These are phyloP conservation scores for Hyperopisus bebe DNA, from an alignment of 2,113 vertebrate species.

Conservation along the genomic window DNA sequence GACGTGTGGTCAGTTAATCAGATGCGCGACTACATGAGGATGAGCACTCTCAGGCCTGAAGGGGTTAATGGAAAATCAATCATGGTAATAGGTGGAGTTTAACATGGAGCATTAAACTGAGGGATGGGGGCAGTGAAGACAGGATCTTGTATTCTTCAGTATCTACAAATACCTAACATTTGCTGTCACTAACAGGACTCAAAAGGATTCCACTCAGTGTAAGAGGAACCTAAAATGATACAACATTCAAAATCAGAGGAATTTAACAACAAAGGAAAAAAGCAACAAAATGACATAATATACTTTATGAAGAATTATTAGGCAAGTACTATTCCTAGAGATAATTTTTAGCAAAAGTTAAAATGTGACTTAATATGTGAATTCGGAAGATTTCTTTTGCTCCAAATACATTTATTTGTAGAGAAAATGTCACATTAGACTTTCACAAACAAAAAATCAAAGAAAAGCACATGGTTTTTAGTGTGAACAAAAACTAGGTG, in stretches of 20 bases:
- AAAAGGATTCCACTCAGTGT: slow-evolving; percentile 58
- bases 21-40: slow-evolving; percentile 42
- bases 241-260: slow-evolving; percentile 52
- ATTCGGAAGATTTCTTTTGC: not conserved
- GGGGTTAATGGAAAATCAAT: slow-evolving; percentile 71
- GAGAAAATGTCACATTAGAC: not conserved
- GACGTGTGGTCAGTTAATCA: slow-evolving; percentile 51
- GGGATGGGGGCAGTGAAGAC: slow-evolving; percentile 19
- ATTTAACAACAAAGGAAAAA: not conserved
- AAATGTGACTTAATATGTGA: not conserved
- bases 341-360: not conserved
- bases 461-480: not conserved
- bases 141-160: slow-evolving; percentile 61
- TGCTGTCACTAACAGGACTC: slow-evolving; percentile 64
- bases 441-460: not conserved
- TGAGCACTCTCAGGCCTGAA: slow-evolving; percentile 55
- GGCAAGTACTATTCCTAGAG: not conserved
- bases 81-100: slow-evolving; percentile 48
- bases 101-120: slow-evolving; percentile 42
- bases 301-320: not conserved
- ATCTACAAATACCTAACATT: slow-evolving; percentile 67
- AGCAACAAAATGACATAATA: not conserved
- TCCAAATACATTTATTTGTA: not conserved
- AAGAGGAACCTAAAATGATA: slow-evolving; percentile 37
- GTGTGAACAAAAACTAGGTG: not conserved